Percentiles rank a stretch among this genome's conserved stretches.
Conservation (phyloP, 2,797 vertebrate species). For the Hipposideros larvatus region DNA sequence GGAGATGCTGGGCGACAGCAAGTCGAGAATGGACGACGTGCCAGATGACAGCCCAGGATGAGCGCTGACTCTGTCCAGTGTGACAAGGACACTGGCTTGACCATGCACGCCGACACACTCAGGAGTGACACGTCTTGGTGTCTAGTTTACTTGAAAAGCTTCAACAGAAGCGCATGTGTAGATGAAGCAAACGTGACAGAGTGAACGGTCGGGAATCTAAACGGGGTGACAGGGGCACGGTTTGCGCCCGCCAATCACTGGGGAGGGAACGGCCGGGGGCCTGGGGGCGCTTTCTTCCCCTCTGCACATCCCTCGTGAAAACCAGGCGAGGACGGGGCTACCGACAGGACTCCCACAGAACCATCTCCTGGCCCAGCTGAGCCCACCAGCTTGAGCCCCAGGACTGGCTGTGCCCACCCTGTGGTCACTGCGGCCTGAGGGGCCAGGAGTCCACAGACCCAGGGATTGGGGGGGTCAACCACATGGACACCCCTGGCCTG, state of each 20-base stretch:
- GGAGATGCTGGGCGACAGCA: rapidly evolving
- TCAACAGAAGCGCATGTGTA: rapidly evolving
- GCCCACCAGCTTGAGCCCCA: neutral
- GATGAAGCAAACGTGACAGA: rapidly evolving
- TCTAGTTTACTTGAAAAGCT: rapidly evolving
- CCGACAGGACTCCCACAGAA: neutral
- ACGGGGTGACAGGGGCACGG: rapidly evolving
- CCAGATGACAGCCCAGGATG: rapidly evolving
- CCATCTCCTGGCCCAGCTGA: neutral
- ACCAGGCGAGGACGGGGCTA: neutral
- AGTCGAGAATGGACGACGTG: neutral
- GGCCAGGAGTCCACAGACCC: neutral
- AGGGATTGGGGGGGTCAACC: rapidly evolving
- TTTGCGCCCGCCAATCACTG: too few species aligned
- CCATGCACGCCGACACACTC: rapidly evolving
- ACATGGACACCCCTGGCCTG: rapidly evolving
- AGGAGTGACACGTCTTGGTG: rapidly evolving
- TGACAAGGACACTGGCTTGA: too few species aligned
- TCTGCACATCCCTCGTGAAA: neutral
- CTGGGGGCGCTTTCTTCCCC: neutral
- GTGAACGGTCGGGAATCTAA: too few species aligned
- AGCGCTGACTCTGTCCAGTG: rapidly evolving
- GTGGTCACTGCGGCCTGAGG: neutral
- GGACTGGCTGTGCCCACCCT: neutral
- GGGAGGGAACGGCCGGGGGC: too few species aligned